Conservation (phyloP, 2,797 vertebrate species). For the Ispidina picta region DNA sequence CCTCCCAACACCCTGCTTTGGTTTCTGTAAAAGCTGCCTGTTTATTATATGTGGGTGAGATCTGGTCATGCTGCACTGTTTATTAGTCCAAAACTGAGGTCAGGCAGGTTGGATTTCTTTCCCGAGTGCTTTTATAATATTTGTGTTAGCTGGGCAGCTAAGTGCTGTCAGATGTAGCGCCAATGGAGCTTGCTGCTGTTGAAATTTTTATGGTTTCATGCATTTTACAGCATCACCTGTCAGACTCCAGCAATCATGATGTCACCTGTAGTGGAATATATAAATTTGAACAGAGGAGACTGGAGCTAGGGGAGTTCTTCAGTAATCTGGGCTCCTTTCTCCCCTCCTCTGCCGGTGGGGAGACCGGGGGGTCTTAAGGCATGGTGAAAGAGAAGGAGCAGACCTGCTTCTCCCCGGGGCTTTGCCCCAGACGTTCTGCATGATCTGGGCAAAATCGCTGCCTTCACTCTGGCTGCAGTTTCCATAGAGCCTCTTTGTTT, state of each 20-base stretch:
- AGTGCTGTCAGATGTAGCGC: conserved; percentile 62
- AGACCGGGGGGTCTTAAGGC: not conserved
- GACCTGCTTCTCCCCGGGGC: not conserved
- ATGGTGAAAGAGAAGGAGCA: not conserved
- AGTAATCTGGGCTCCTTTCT: not conserved
- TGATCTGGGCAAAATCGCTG: not conserved
- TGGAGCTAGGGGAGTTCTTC: conserved; percentile 8
- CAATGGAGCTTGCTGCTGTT: conserved; percentile 68
- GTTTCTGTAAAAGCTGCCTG: conserved; percentile 23
- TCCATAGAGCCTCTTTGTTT: not conserved
- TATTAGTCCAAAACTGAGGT: conserved; percentile 67
- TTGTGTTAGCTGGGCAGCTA: conserved; percentile 68
- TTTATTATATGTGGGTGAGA: conserved; percentile 21
- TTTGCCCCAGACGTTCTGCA: not conserved
- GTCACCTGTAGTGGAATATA: conserved; percentile 66
- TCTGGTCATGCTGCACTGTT: conserved; percentile 40
- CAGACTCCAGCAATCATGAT: conserved; percentile 64
- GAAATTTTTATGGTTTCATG: conserved; percentile 72
- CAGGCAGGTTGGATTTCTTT: conserved; percentile 67
- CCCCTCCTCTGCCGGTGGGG: not conserved
- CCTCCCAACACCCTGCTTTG: not conserved
- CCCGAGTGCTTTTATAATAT: conserved; percentile 60
- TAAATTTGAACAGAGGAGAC: not conserved
- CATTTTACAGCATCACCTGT: conserved; percentile 72
- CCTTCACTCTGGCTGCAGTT: not conserved